phyloP scores from a whole-genome alignment of 1,140 invertebrate species.

The Parapsyche elsis region DNA sequence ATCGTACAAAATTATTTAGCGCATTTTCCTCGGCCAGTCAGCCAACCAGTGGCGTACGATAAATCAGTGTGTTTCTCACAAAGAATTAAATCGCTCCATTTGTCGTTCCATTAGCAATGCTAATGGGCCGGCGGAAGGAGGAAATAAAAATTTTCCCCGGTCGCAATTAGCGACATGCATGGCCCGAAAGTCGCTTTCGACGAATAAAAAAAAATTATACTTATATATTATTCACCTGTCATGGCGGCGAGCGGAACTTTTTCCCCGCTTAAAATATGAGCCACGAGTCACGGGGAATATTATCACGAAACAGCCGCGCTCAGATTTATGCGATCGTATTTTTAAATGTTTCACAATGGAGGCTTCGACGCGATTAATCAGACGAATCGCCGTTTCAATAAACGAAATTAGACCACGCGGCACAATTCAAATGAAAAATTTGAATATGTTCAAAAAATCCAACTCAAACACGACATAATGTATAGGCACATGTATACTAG shows the following conservation, averaged over 20 bases:
- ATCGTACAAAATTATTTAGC: slow-evolving; percentile 5
- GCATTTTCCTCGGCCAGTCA: not conserved
- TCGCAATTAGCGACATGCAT: slow-evolving; percentile 45
- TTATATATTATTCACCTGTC: slow-evolving; percentile 44
- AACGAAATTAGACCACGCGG: too few species aligned
- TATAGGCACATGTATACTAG: too few species aligned
- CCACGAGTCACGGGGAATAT: slow-evolving; percentile 15
- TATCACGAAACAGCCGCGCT: slow-evolving; percentile 30
- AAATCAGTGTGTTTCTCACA: slow-evolving; percentile 32
- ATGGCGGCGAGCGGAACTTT: slow-evolving; percentile 30
- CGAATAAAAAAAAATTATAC: slow-evolving; percentile 7
- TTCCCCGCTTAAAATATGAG: not conserved
- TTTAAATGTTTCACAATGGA: slow-evolving; percentile 22
- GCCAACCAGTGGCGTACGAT: not conserved
- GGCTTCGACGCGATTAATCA: not conserved
- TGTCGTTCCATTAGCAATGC: slow-evolving; percentile 41
- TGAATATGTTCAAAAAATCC: too few species aligned
- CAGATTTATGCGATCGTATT: slow-evolving; percentile 36
- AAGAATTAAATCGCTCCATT: slow-evolving; percentile 29
- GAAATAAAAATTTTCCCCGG: slow-evolving; percentile 42
- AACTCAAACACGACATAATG: too few species aligned
- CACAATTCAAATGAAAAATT: too few species aligned
- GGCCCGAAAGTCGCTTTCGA: slow-evolving; percentile 27
- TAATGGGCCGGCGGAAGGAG: slow-evolving; percentile 40
- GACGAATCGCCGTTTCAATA: not conserved